These are phyloP conservation scores for Drosophila elegans DNA, from an alignment of 1,140 invertebrate genomes.

Conservation along the genomic window DNA sequence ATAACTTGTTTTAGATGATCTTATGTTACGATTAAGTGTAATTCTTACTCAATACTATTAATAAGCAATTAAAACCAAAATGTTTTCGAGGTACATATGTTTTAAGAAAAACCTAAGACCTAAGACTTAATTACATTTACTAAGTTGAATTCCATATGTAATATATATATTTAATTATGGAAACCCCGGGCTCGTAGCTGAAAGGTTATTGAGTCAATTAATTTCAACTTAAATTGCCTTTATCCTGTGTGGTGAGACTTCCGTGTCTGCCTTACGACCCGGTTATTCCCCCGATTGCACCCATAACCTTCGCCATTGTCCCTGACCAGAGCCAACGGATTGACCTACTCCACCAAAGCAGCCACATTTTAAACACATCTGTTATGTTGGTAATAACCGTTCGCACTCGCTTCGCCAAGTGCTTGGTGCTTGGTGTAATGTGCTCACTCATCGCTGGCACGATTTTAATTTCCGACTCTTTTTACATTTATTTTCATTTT, in stretches of 20 bases:
- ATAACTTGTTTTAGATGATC: no score
- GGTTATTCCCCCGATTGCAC: constrained; percentile 34
- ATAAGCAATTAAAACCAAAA: no score
- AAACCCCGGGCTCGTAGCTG: no score
- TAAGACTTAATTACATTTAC: no score
- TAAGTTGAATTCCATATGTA: no score
- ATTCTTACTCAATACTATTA: no score
- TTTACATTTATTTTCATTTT: constrained; percentile 35
- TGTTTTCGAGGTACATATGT: no score
- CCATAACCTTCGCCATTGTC: constrained; percentile 41
- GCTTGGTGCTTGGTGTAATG: constrained; percentile 65
- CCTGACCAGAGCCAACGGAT: constrained; percentile 48
- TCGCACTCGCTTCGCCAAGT: constrained; percentile 57
- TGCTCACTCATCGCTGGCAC: constrained; percentile 78
- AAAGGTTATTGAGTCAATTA: constrained; percentile 1
- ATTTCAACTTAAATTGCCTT: neutral
- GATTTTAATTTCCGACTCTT: constrained; percentile 55
- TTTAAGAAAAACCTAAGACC: no score
- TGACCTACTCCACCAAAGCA: constrained; percentile 47
- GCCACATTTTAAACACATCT: constrained; percentile 56
- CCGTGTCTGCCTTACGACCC: constrained; percentile 10
- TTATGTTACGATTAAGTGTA: no score
- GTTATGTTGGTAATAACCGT: constrained; percentile 42
- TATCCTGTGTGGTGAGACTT: neutral
- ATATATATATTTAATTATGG: no score